Evolutionary conservation across 2,113 vertebrate genomes (phyloP), one percentile per base, ranked within the genome.

Genomic region (Saguinus imperator): DNA sequence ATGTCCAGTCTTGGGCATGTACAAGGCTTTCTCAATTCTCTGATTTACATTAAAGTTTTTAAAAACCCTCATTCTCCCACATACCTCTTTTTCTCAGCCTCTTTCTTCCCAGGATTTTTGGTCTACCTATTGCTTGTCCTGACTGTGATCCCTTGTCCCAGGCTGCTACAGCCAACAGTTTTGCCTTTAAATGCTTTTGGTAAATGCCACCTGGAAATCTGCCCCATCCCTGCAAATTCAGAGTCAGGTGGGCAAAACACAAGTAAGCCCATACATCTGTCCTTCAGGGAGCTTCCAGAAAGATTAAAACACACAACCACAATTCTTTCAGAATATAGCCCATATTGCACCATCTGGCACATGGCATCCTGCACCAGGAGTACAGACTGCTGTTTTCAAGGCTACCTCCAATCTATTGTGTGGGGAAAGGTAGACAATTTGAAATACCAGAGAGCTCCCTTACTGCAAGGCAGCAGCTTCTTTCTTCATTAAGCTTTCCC

Each of bases 101-200:
- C 55, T 92, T 76, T 68, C 75, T 97, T 86, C 52, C 40, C n/a
- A 86, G 68, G 50, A 45, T 55, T 70, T 87, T 83, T 90, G n/a
- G 73, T 81, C 35, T 52, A 6, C 70, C 79, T 94, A 55, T 94
- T 92, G 12, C 76, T 72, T 87, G 29, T 76, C 17, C 73, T 94
- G 18, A 58, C 27, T 68, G 2, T 5, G n/a, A n/a, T n/a, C 43
- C 58, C 5, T 83, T 91, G 37, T 20, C 52, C 52, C 52, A 83
- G 45, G n/a, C 52, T 92, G 29, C 48, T 89, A 35, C 14, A 68
- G 45, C 23, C 89, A 94, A 40, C 89, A 81, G 48, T 68, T 89
- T 72, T 64, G n/a, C 58, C 37, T 91, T 92, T 70, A 94, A 95
- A 50, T 88, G 48, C 13, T 83, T 92, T 86, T 64, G n/a, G n/a